Evolutionary conservation across 1,140 invertebrate genomes (phyloP).

Genomic region (Lamellibrachia luymesi): DNA sequence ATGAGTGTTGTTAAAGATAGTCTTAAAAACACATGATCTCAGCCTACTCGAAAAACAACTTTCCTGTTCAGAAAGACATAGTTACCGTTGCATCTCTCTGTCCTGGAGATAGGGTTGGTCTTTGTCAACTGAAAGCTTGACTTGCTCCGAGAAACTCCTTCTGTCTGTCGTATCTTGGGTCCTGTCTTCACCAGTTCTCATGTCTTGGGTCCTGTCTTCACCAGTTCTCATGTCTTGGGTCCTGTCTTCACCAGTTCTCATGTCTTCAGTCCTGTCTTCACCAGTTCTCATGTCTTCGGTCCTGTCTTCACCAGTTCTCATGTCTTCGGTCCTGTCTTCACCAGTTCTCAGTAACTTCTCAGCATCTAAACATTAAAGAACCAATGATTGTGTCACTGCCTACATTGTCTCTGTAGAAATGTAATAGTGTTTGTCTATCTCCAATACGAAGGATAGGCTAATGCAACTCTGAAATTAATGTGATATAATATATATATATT

Average conservation of each 20-base stretch:
- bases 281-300: not conserved
- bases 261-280: not conserved
- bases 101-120: not conserved
- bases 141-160: not conserved
- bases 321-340: not conserved
- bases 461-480: too few species aligned
- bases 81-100: not conserved
- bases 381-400: not conserved
- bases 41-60: not conserved
- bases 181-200: not conserved
- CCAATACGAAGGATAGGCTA: too few species aligned
- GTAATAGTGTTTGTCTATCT: too few species aligned
- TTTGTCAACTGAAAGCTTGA: not conserved
- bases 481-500: too few species aligned
- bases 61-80: too few species aligned
- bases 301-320: not conserved
- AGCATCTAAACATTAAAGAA: not conserved
- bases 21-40: not conserved
- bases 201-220: not conserved
- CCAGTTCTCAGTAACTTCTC: not conserved
- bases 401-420: too few species aligned
- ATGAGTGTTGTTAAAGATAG: not conserved
- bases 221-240: not conserved
- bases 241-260: not conserved
- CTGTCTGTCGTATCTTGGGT: not conserved